Conservation (phyloP, 2,888 invertebrate genomes). For the Merodon equestris region DNA sequence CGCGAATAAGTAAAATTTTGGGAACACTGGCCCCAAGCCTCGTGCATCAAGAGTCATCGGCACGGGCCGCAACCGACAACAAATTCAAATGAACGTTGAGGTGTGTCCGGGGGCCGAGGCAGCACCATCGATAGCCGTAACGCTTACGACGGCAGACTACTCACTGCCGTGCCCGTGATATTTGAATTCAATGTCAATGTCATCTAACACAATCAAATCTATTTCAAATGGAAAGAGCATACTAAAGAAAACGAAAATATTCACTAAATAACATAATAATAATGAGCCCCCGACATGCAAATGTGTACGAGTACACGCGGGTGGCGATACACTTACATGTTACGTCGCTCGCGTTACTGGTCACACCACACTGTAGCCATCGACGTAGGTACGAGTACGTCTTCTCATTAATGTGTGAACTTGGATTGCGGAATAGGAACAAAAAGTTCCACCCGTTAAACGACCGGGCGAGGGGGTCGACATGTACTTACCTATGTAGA, state of each 20-base stretch:
- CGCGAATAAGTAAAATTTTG: too few relatives aligned
- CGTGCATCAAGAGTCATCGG: too few relatives aligned
- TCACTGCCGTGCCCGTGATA: slow-evolving; percentile 61
- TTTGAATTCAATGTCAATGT: slow-evolving; percentile 69
- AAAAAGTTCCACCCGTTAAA: slow-evolving; percentile 3
- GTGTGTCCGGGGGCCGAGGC: slow-evolving; percentile 5
- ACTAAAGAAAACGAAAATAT: slow-evolving; percentile 50
- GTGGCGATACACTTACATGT: slow-evolving; percentile 16
- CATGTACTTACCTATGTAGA: neutral
- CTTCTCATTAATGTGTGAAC: slow-evolving; percentile 22
- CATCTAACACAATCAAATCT: slow-evolving; percentile 66
- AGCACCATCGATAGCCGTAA: too few relatives aligned
- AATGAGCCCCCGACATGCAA: slow-evolving; percentile 23
- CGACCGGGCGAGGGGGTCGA: neutral
- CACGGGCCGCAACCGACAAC: too few relatives aligned
- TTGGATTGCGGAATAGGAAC: slow-evolving; percentile 29
- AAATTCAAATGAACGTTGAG: neutral
- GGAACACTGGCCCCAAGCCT: too few relatives aligned
- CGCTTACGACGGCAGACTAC: slow-evolving; percentile 1
- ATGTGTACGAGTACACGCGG: neutral
- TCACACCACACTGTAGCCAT: slow-evolving; percentile 32
- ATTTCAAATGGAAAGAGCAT: slow-evolving; percentile 42
- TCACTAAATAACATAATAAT: slow-evolving; percentile 35
- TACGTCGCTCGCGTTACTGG: too few relatives aligned
- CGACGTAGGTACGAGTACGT: slow-evolving; percentile 29